Base-by-base conservation (phyloP, 23 tunicate species). In the Phallusia fumigata region DNA sequence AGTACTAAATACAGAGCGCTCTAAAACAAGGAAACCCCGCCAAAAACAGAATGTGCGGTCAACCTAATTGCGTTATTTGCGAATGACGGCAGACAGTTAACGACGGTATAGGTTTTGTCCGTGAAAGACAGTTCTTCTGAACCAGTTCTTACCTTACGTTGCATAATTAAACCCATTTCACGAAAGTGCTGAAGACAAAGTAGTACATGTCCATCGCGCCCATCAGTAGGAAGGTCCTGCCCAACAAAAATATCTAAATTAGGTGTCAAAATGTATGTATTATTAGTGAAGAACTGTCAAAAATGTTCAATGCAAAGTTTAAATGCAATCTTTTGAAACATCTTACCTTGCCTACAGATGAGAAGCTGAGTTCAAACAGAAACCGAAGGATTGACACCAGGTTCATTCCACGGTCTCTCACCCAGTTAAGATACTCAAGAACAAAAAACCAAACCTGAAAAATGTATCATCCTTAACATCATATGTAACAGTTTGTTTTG, bases 371-470 rank as follows among this genome's bases (percentile, higher is more conserved):
- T 80, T 94, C 98, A 64, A 94, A 94, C 10, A 94, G 53, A 77
- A 94, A 94, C 58, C 90, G 49, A 26, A 94, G 85, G 40, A 94
- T 86, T 0, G 90, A 87, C 64, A 94, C 98, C 35, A 94, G 80
- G 64, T 85, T 94, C 85, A 85, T 84, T 32, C 94, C 94, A 2
- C 84, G 82, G 0, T 89, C 93, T 49, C 94, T 81, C 19, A 88
- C 82, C 93, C 94, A 94, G 36, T 86, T 81, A 31, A 94, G 52
- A 80, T 94, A 94, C 85, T 89, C 88, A 34, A 89, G 86, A 18
- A 94, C 82, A 75, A 94, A 94, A 65, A 79, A 94, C 98, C 98
- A 94, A 45, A 94, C 94, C 98, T 93, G 65, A 36, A 35, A 36
- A 53, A 88, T 36, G 47, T 10, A 40, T n/a, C 47, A 40, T 3